Percentiles rank a stretch among this genome's conserved stretches.
These are phyloP conservation scores for Ciconia boyciana DNA, from an alignment of 2,113 vertebrate genomes.

Conservation along the genomic window DNA sequence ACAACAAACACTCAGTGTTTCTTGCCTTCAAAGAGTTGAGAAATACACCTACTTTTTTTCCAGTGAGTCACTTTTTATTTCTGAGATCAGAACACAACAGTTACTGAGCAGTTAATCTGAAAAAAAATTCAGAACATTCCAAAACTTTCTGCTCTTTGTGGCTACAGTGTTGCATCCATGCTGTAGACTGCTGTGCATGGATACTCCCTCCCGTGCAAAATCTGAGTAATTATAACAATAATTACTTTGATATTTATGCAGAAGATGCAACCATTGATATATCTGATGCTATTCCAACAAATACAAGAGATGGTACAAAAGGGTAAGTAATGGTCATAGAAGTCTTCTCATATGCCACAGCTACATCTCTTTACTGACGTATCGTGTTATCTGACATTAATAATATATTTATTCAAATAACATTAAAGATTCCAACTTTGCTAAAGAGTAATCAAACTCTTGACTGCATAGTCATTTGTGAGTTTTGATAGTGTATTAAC, in stretches of 20 bases:
- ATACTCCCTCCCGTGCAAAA: neutral
- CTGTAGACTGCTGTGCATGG: neutral
- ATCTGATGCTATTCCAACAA: neutral
- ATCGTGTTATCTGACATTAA: neutral
- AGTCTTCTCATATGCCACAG: neutral
- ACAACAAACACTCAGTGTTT: constrained; percentile 31
- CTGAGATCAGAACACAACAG: constrained; percentile 29
- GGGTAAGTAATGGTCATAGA: neutral
- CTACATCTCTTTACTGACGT: neutral
- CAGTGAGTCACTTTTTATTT: constrained; percentile 38
- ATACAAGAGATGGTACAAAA: neutral
- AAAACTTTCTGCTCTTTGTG: neutral
- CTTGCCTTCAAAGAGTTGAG: constrained; percentile 29
- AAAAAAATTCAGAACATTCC: neutral
- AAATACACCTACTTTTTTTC: constrained; percentile 43
- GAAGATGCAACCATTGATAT: neutral
- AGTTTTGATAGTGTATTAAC: neutral
- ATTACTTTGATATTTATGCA: neutral
- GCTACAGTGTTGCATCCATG: neutral
- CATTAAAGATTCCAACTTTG: neutral
- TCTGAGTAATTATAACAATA: neutral
- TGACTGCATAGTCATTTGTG: neutral
- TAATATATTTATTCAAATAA: neutral
- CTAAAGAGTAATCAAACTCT: neutral
- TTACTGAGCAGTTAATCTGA: neutral